Conservation (phyloP, 2,888 invertebrate species). For the Ophraella communa region DNA sequence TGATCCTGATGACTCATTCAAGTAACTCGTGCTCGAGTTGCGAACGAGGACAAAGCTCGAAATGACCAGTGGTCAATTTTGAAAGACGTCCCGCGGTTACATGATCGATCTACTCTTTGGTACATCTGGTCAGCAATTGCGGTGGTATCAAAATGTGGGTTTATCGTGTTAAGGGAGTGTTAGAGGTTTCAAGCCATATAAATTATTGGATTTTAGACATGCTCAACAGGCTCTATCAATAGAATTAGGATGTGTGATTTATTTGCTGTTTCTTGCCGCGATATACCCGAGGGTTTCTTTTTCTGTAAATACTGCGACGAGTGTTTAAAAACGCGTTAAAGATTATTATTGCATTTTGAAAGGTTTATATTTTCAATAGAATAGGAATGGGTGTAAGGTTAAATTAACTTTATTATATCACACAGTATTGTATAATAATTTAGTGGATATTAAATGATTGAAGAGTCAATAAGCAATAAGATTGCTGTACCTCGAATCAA, state of each 20-base stretch:
- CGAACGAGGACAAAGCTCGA: slow-evolving; percentile 49
- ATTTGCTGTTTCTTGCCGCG: not conserved
- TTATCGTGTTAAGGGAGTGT: slow-evolving; percentile 25
- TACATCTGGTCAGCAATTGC: slow-evolving; percentile 44
- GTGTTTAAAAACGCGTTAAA: not conserved
- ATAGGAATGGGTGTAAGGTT: no score
- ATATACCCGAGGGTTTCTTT: not conserved
- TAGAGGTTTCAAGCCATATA: slow-evolving; percentile 20
- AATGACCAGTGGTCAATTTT: slow-evolving; percentile 57
- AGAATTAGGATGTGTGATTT: slow-evolving; percentile 11
- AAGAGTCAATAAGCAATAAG: no score
- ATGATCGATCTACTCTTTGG: slow-evolving; percentile 53
- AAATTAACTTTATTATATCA: no score
- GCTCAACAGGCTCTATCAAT: slow-evolving; percentile 19
- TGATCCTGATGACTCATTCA: slow-evolving; percentile 57
- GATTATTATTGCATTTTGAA: not conserved
- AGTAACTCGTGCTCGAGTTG: slow-evolving; percentile 52
- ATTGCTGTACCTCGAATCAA: no score
- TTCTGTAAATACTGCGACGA: not conserved
- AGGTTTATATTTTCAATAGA: no score
- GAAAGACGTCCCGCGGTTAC: slow-evolving; percentile 57
- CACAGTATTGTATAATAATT: no score
- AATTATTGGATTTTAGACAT: slow-evolving; percentile 18
- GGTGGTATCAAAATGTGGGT: slow-evolving; percentile 27
- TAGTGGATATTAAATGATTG: no score